Conservation (phyloP, 2,113 vertebrate genomes). For the Nymphicus hollandicus region DNA sequence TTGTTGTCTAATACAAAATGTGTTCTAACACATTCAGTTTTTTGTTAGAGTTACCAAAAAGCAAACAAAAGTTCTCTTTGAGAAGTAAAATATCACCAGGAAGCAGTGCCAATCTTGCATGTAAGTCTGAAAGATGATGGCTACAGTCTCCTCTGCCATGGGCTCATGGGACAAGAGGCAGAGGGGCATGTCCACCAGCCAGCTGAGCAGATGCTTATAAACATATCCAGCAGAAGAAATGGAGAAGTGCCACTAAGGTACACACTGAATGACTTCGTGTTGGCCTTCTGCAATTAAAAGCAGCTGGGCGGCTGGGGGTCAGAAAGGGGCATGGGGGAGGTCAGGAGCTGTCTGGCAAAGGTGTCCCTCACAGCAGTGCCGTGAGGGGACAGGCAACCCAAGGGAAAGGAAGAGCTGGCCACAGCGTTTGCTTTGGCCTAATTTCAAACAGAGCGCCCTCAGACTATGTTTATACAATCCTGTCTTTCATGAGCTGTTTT, state of each 20-base stretch:
- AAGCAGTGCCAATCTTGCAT: neutral
- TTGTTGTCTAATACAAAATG: neutral
- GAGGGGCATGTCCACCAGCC: constrained; percentile 71
- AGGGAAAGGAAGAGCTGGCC: constrained; percentile 23
- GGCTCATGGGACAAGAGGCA: constrained; percentile 73
- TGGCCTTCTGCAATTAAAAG: constrained; percentile 65
- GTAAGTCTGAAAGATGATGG: constrained; percentile 67
- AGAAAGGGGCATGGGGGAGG: neutral
- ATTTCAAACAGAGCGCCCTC: constrained; percentile 51
- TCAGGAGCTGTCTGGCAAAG: neutral
- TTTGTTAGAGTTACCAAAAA: neutral
- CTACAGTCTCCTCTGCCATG: constrained; percentile 74
- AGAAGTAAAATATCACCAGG: neutral
- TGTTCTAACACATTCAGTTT: neutral
- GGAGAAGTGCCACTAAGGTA: constrained; percentile 81
- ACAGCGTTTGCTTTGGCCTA: constrained; percentile 40
- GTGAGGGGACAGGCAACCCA: neutral
- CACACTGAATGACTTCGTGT: neutral
- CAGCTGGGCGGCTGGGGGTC: constrained; percentile 57
- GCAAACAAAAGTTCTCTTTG: neutral
- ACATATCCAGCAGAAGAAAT: constrained; percentile 77
- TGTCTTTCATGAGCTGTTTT: constrained; percentile 63
- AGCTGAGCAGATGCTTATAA: constrained; percentile 60
- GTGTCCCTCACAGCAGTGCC: neutral
- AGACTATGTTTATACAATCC: constrained; percentile 49